Evolutionary conservation across 2,113 vertebrate genomes (phyloP).

Genomic region (Neolamprologus cancellatus): DNA sequence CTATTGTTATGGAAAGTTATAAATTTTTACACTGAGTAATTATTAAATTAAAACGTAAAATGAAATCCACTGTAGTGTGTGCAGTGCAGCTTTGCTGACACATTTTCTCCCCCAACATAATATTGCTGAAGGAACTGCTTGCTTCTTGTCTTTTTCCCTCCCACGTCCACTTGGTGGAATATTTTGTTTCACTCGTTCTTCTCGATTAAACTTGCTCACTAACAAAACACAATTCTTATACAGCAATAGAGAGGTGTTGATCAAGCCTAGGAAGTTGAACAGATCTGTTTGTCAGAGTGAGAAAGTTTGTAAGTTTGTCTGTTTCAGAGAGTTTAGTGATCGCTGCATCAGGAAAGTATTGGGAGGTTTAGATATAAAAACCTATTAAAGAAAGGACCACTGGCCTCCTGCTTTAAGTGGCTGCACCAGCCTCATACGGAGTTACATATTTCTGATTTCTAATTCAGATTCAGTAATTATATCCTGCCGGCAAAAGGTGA

Average conservation of each 20-base stretch:
- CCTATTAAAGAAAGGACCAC: not conserved
- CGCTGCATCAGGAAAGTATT: not conserved
- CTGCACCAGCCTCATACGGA: not conserved
- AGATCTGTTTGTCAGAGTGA: not conserved
- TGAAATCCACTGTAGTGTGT: fast-evolving
- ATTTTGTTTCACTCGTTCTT: not conserved
- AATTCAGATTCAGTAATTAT: not conserved
- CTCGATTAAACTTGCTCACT: not conserved
- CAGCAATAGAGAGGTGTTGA: not conserved
- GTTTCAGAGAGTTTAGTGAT: not conserved
- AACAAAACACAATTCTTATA: not conserved
- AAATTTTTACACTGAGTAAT: not conserved
- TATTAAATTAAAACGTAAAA: not conserved
- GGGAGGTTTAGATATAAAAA: not conserved
- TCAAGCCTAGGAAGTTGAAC: no score
- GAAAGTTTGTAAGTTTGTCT: not conserved
- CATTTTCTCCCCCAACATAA: not conserved
- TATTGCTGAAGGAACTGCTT: not conserved
- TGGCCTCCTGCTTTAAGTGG: not conserved
- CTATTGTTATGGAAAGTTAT: not conserved
- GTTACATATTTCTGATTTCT: not conserved
- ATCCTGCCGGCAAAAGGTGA: not conserved
- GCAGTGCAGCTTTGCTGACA: not conserved
- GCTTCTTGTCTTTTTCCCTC: fast-evolving
- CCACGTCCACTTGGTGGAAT: not conserved